Evolutionary conservation across 2,888 invertebrate genomes (phyloP).

Genomic region (Philaethria dido): DNA sequence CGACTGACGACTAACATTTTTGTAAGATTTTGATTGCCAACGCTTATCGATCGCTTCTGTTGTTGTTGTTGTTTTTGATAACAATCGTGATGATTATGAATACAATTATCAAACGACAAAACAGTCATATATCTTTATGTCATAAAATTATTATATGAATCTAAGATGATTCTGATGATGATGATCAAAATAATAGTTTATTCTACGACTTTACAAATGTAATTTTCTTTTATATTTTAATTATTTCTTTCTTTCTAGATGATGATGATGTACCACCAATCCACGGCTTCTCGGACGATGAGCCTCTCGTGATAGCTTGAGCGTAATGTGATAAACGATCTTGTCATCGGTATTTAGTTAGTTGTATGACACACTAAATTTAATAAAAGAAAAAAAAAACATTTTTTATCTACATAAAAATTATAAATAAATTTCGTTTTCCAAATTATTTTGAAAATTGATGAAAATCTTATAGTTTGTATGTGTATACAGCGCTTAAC

Average conservation of each 20-base stretch:
- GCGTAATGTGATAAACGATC: slow-evolving; percentile 58
- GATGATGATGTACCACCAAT: slow-evolving; percentile 95
- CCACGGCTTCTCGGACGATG: slow-evolving; percentile 96
- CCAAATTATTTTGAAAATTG: neutral
- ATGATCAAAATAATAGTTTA: too few relatives aligned
- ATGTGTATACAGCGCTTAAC: slow-evolving; percentile 26
- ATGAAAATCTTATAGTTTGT: neutral
- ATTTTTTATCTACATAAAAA: neutral
- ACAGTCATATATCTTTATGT: neutral
- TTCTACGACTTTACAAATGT: too few relatives aligned
- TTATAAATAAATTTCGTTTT: neutral
- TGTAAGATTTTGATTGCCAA: too few relatives aligned
- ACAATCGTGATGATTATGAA: too few relatives aligned
- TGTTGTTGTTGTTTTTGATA: too few relatives aligned
- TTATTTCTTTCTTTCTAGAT: slow-evolving; percentile 71
- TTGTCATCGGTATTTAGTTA: slow-evolving; percentile 56
- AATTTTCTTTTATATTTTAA: neutral
- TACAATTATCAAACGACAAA: neutral
- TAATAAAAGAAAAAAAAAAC: neutral
- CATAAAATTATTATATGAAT: too few relatives aligned
- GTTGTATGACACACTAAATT: slow-evolving; percentile 24
- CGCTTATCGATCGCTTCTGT: too few relatives aligned
- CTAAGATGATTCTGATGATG: too few relatives aligned
- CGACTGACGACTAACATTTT: too few relatives aligned
- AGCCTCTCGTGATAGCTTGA: slow-evolving; percentile 95